Percentiles rank a stretch among this genome's conserved stretches.
Evolutionary conservation across 2,797 vertebrate species (phyloP).

Genomic region (Acropternis orthonyx): DNA sequence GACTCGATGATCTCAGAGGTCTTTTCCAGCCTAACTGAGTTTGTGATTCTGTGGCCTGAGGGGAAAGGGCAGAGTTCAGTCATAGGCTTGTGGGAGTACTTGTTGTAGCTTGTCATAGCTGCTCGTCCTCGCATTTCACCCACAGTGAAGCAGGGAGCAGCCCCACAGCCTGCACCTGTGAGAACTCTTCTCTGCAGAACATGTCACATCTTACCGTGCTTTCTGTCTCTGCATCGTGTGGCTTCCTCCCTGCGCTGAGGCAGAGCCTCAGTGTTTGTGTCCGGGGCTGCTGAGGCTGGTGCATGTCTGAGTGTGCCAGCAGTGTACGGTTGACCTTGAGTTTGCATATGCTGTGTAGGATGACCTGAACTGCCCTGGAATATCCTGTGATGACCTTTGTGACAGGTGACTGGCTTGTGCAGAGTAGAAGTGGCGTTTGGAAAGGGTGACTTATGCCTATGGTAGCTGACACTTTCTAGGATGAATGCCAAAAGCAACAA

Average conservation of each 20-base stretch:
- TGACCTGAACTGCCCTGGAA: neutral
- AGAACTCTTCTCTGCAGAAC: rapidly evolving
- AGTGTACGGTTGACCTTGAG: neutral
- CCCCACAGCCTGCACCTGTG: neutral
- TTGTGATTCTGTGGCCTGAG: neutral
- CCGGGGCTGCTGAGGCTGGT: neutral
- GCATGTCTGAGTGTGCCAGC: neutral
- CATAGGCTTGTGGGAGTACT: neutral
- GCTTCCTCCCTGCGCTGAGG: rapidly evolving
- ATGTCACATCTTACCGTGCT: rapidly evolving
- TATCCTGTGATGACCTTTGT: neutral
- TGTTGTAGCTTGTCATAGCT: rapidly evolving
- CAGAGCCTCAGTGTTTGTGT: neutral
- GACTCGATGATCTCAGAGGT: neutral
- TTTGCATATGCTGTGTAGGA: neutral
- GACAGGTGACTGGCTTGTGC: neutral
- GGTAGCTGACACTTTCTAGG: neutral
- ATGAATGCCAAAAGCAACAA: neutral
- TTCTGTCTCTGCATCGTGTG: rapidly evolving
- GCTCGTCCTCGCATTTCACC: neutral
- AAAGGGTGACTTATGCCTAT: neutral
- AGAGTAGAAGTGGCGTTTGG: neutral
- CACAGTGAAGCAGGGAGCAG: rapidly evolving
- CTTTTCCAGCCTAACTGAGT: neutral
- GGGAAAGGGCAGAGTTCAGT: neutral